Evolutionary conservation across 1,140 invertebrate genomes (phyloP), one percentile per base, ranked within the genome.

Genomic region (Parapsyche elsis): DNA sequence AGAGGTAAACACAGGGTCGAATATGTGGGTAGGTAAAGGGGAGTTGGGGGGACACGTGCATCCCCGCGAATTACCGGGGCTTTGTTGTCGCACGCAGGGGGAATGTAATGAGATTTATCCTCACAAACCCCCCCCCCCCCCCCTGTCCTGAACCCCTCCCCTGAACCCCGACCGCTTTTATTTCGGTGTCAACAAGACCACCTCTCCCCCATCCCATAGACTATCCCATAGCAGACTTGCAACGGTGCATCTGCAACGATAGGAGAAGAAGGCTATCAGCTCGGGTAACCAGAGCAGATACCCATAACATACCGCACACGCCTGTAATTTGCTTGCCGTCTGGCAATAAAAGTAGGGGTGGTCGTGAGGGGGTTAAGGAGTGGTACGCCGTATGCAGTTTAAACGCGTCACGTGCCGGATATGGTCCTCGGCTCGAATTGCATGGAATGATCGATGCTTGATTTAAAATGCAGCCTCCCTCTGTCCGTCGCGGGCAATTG

Each of bases 71-170:
- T 81, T 81, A 81, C 78, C 73, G 73, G 21, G 71, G 77, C 81
- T 81, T 81, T 81, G 81, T 81, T 81, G 81, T 76, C 77, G 77
- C 81, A 81, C 81, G 78, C 78, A 74, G 77, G 71, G 73, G 73
- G 81, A 81, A 79, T 81, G 81, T 81, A 81, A 81, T 81, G 81
- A 81, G 81, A 81, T 81, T 81, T 81, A 74, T 75, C 73, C 71
- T 16, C 61, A 24, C 64, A 30, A 46, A 74, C 80, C 59, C 21
- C 46, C 44, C n/a, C 38, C 38, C 5, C 12, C 14, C 70, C 70
- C n/a, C 38, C 14, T 9, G 4, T 26, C 70, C 19, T 19, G 1
- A 23, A 71, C n/a, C 10, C 38, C 14, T 9, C 14, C 26, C 26
- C 19, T 16, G 2, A 4, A 14, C 21, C 53, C n/a, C 14, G 30